Evolutionary conservation across 2,888 invertebrate species (phyloP).

Genomic region (Heliconius ethilla): DNA sequence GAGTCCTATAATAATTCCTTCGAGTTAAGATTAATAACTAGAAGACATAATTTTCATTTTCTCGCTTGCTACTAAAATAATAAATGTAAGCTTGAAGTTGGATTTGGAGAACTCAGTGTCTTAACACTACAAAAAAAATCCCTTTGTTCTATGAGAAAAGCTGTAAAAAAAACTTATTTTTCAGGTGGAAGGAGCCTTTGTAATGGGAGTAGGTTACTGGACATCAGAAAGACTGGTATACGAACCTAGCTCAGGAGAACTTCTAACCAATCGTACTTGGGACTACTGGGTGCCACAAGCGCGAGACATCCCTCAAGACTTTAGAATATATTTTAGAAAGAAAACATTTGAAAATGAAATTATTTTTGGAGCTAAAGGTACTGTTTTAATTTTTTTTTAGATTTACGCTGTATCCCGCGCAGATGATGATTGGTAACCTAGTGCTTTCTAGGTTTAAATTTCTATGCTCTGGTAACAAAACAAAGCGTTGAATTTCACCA

Average conservation of each 20-base stretch:
- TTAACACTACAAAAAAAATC: no score
- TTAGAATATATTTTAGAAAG: conserved; percentile 84
- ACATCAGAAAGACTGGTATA: conserved; percentile 85
- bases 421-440: no score
- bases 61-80: no score
- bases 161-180: neutral
- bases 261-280: conserved; percentile 89
- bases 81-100: no score
- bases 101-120: no score
- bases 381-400: no score
- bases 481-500: neutral
- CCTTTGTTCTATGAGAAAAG: no score
- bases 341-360: conserved; percentile 83
- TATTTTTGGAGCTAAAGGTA: conserved; percentile 86
- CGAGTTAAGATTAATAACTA: no score
- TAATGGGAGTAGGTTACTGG: conserved; percentile 88
- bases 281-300: conserved; percentile 87
- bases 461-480: neutral
- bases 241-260: conserved; percentile 82
- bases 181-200: conserved; percentile 86
- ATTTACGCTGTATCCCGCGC: no score
- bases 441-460: neutral
- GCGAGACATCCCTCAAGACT: conserved; percentile 88
- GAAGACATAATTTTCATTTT: no score
- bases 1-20: no score